These are phyloP conservation scores for Ectemnius continuus DNA, from an alignment of 2,888 invertebrate genomes.

Conservation along the genomic window DNA sequence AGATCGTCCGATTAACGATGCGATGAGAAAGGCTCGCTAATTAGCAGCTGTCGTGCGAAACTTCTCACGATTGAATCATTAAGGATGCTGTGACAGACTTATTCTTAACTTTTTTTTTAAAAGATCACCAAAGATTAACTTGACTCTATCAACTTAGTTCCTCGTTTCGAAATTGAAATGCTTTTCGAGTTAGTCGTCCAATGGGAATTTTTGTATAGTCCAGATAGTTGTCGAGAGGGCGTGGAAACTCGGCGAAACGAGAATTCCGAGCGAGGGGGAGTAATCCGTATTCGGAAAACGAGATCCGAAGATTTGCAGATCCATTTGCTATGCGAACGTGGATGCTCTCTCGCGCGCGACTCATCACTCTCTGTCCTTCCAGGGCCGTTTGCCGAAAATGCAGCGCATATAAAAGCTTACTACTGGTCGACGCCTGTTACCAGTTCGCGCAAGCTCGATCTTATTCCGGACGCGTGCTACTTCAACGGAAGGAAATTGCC, in stretches of 20 bases:
- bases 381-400: neutral
- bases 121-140: too few relatives aligned
- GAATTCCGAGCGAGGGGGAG: too few relatives aligned
- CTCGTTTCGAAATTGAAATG: too few relatives aligned
- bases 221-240: too few relatives aligned
- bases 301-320: slow-evolving; percentile 3
- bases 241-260: too few relatives aligned
- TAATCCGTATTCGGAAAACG: slow-evolving; percentile 8
- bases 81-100: neutral
- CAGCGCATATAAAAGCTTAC: slow-evolving; percentile 16
- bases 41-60: slow-evolving; percentile 25
- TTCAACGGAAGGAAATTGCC: slow-evolving; percentile 18
- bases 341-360: neutral
- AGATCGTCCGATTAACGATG: neutral
- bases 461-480: slow-evolving; percentile 22
- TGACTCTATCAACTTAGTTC: too few relatives aligned
- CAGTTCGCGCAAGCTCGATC: slow-evolving; percentile 8
- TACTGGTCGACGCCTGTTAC: neutral
- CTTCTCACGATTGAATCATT: slow-evolving; percentile 27
- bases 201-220: too few relatives aligned
- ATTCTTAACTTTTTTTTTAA: too few relatives aligned
- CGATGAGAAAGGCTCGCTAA: slow-evolving; percentile 21
- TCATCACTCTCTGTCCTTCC: slow-evolving; percentile 17
- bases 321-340: neutral
- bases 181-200: too few relatives aligned